Evolutionary conservation across 53 echinoderm and acorn worm species (phyloP), one percentile per base, ranked within the genome.

Genomic region (Hippasteria phrygiana): DNA sequence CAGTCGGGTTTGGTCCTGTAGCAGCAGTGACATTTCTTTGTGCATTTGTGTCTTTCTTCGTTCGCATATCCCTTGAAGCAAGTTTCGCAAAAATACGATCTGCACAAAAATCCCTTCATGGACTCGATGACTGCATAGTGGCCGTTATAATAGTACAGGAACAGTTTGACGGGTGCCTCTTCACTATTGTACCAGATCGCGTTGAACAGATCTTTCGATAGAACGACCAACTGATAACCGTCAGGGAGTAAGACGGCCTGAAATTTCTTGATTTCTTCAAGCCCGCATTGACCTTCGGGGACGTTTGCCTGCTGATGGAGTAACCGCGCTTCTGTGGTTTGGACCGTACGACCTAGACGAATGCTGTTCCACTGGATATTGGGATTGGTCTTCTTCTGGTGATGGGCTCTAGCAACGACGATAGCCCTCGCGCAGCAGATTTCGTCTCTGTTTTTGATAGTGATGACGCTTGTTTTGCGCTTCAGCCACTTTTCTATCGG

Each of bases 201-300:
- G 29, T 51, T 78, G 2, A 48, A 31, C 2, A 26, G 8, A 4
- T 31, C 27, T 31, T 28, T 54, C 28, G 78, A 50, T 32, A 36
- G 71, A 13, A 78, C 78, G 9, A 53, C 16, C 12, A 81, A 34
- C 81, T 78, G 78, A 26, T 53, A 53, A 54, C 63, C 64, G 29
- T 78, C 9, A 29, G 13, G 4, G 22, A 5, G 5, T 4, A 78
- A n/a, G 28, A 33, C 29, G 12, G 9, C 38, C 24, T 51, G 78
- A 36, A 78, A 78, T 54, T 55, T 4, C 33, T 53, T 1, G 17
- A 78, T 4, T 31, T 78, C 78, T 8, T 40, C 42, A 4, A 75
- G 5, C 6, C 75, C 75, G 14, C 45, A 11, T 45, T 11, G 40
- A 32, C 42, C 18, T 32, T 7, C 8, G 12, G 29, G 32, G 7